A percentile compares a stretch with the other conserved stretches of the same genome.
phyloP scores from a whole-genome alignment of 2,113 vertebrate species.

The Thryonomys swinderianus region DNA sequence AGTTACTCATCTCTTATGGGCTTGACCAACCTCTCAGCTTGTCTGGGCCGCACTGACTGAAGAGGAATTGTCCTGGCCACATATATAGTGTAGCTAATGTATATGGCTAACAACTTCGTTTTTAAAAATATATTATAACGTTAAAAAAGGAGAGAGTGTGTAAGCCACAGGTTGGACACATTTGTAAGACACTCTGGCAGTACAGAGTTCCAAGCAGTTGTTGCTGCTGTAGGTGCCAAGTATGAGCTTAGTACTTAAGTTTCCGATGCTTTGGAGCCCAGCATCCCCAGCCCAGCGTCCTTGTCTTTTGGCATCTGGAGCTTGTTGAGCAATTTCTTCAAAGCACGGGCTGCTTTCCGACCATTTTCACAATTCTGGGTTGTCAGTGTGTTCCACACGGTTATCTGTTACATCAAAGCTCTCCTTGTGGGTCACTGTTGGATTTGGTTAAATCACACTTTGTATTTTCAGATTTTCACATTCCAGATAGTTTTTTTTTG shows the following conservation, averaged over 20 bases:
- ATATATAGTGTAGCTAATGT: background rate
- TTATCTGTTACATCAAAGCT: background rate
- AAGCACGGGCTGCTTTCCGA: background rate
- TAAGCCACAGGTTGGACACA: background rate
- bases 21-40: background rate
- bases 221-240: accelerated
- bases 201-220: background rate
- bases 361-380: background rate
- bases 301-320: background rate
- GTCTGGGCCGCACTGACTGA: background rate
- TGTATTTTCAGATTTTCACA: background rate
- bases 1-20: background rate
- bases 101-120: background rate
- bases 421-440: background rate
- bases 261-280: accelerated
- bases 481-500: no score
- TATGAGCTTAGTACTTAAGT: background rate
- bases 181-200: background rate
- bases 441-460: slow-evolving; percentile 22
- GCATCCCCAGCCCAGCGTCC: background rate
- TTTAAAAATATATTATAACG: background rate
- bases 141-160: background rate
- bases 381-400: background rate
- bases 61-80: background rate
- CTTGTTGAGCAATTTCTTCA: background rate